Conservation (phyloP, 2,888 invertebrate genomes). For the Ceratothoa steindachneri region DNA sequence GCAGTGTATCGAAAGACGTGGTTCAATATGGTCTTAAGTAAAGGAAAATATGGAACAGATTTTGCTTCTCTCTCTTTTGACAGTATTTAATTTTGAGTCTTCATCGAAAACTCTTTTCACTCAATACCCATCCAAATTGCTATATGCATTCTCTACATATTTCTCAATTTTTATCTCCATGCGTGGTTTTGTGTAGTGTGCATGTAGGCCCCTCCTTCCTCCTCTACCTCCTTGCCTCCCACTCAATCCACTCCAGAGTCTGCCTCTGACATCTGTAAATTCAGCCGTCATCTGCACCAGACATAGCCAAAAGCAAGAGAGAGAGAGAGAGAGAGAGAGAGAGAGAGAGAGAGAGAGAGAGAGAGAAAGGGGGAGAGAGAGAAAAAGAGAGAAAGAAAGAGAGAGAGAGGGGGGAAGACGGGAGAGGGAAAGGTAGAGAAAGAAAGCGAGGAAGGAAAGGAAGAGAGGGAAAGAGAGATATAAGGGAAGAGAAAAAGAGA, state of each 20-base stretch:
- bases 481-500: no score
- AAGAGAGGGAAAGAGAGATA: no score
- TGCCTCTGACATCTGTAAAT: constrained; percentile 11
- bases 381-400: not conserved
- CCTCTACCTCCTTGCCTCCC: constrained; percentile 3
- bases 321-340: not conserved
- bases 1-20: no score
- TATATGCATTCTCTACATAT: no score
- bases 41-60: no score
- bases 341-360: not conserved
- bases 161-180: no score
- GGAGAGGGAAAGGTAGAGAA: not conserved
- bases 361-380: not conserved
- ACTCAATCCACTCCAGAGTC: constrained; percentile 13
- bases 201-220: not conserved
- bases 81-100: not conserved
- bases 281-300: constrained; percentile 5
- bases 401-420: not conserved
- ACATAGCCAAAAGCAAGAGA: not conserved
- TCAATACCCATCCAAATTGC: no score
- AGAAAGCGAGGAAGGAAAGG: no score
- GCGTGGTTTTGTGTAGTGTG: no score
- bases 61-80: no score
- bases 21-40: no score
- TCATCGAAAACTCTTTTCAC: not conserved